Base-by-base conservation (phyloP, 2,113 vertebrate genomes). In the Pontoporia blainvillei region DNA sequence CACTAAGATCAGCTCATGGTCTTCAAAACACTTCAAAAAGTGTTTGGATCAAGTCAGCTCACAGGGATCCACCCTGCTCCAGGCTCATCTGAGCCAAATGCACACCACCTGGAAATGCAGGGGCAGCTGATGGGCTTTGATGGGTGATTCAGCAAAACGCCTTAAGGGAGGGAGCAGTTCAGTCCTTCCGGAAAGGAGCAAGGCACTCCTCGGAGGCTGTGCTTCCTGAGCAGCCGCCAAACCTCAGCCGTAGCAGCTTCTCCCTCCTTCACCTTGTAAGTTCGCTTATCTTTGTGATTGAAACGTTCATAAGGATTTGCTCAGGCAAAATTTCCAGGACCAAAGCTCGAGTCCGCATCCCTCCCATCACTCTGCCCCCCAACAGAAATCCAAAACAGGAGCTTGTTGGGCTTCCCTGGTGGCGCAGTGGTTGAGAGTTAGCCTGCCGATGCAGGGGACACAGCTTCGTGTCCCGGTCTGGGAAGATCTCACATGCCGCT, bases 391-490 rank as follows among this genome's bases (percentile, higher is more conserved):
- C 23, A 75, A 76, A 81, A 57, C 18, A 66, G 23, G 86, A 46
- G 44, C 44, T 46, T 46, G 44, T 46, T 46, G 44, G 44, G 44
- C 44, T 46, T 46, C 44, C 44, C 44, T 46, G 44, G 44, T 46
- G 44, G 44, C 44, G 44, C 44, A 46, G 44, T 46, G 44, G 44
- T 46, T 46, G 10, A 46, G 44, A 46, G 0, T 46, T 9, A 0
- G 9, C 44, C 44, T 46, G 44, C 0, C 44, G 2, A 11, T 46
- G 44, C 44, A 46, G 44, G 44, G 44, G 44, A 46, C 9, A 46
- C 44, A 0, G 44, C 9, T 46, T 46, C 10, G 2, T 46, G 9
- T 9, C 44, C 44, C 2, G 10, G 0, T 46, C 9, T 8, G 10
- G 0, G 44, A 46, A 46, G 0, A 46, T 46, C 44, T 2, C 44